phyloP scores from a whole-genome alignment of 2,797 vertebrate genomes.

The Otolemur crassicaudatus region DNA sequence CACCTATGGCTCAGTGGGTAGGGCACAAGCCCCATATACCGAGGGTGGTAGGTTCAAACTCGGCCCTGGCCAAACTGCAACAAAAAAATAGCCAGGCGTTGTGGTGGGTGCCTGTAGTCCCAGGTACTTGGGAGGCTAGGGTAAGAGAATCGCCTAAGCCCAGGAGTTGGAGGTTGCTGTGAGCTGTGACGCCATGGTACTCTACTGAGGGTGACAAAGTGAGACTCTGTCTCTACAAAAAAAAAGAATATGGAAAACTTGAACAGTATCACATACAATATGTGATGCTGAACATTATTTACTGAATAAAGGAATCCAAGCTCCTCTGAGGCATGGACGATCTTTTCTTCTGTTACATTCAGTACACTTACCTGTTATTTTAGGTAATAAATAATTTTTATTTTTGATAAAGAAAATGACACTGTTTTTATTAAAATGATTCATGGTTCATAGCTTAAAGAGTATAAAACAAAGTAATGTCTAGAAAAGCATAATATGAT shows the following conservation, averaged over 20 bases:
- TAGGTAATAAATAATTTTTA: neutral
- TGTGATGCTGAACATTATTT: constrained; percentile 27
- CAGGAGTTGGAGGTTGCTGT: no score
- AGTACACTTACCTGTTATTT: neutral
- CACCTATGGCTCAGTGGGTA: no score
- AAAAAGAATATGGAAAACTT: constrained; percentile 17
- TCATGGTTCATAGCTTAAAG: constrained; percentile 16
- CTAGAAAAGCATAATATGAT: neutral
- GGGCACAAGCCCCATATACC: no score
- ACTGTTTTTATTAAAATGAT: constrained; percentile 32
- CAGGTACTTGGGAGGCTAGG: no score
- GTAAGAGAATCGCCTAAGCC: no score
- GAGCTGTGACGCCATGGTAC: no score
- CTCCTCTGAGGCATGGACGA: neutral
- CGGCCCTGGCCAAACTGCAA: no score
- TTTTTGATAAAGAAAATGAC: constrained; percentile 33
- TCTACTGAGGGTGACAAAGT: no score
- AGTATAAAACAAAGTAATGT: neutral
- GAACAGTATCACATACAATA: constrained; percentile 38
- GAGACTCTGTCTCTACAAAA: no score
- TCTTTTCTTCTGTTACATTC: neutral
- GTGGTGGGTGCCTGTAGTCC: no score
- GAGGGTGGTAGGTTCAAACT: no score
- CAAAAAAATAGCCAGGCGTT: no score
- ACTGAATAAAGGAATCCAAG: constrained; percentile 18